Conservation (phyloP, 2,888 invertebrate genomes). For the Cecidostiba fungosa region DNA sequence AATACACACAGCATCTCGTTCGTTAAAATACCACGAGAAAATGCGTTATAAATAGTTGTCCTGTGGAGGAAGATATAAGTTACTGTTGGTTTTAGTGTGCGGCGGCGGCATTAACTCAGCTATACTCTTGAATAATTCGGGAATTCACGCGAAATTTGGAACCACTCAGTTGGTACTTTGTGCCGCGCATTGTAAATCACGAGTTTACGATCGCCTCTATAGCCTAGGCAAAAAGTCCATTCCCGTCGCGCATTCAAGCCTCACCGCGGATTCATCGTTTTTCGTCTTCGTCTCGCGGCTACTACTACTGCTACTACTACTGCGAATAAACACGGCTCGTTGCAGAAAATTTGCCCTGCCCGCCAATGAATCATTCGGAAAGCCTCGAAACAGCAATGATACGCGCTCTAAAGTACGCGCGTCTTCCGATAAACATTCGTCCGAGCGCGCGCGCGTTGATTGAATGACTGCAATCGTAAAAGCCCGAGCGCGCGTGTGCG, state of each 20-base stretch:
- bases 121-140: slow-evolving; percentile 62
- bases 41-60: slow-evolving; percentile 18
- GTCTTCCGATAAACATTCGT: slow-evolving; percentile 65
- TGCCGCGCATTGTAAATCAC: slow-evolving; percentile 58
- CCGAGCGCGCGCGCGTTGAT: slow-evolving; percentile 62
- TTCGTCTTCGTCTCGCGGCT: slow-evolving; percentile 12
- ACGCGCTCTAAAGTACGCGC: slow-evolving; percentile 62
- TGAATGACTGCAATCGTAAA: slow-evolving; percentile 68
- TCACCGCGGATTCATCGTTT: slow-evolving; percentile 16
- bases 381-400: slow-evolving; percentile 61
- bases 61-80: slow-evolving; percentile 12
- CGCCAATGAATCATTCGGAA: slow-evolving; percentile 59
- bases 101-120: slow-evolving; percentile 31
- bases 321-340: slow-evolving; percentile 45
- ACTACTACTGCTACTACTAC: neutral
- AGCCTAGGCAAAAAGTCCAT: slow-evolving; percentile 54
- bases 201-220: slow-evolving; percentile 62
- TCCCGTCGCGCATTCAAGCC: slow-evolving; percentile 10
- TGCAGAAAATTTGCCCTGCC: slow-evolving; percentile 50
- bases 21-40: slow-evolving; percentile 10
- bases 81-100: slow-evolving; percentile 3
- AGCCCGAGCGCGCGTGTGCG: slow-evolving; percentile 32
- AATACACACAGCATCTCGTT: neutral
- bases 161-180: slow-evolving; percentile 55
- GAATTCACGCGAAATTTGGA: slow-evolving; percentile 61